Percentiles rank a stretch among this genome's conserved stretches.
phyloP scores from a whole-genome alignment of 2,888 invertebrate species.

The Criorhina ranunculi region DNA sequence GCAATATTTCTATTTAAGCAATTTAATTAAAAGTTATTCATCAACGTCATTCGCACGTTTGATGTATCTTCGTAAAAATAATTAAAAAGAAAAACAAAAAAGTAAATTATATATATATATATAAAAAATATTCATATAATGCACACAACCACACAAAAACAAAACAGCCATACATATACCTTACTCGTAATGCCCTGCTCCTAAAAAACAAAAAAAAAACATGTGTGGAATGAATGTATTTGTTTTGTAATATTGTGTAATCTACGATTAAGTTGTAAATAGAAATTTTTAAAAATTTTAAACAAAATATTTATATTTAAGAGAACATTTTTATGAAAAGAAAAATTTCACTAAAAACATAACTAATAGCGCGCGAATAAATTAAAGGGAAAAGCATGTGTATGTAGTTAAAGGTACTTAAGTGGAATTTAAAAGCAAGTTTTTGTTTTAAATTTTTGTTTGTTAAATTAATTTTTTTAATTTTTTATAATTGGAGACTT shows the following conservation, averaged over 20 bases:
- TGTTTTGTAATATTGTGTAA: conserved; percentile 26
- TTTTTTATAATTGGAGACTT: no score
- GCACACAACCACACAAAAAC: not conserved
- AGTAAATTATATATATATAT: conserved; percentile 9
- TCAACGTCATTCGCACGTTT: conserved; percentile 28
- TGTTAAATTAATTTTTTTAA: no score
- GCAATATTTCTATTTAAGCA: conserved; percentile 76
- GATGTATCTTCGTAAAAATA: conserved; percentile 54
- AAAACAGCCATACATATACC: not conserved
- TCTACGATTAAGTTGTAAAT: conserved; percentile 54
- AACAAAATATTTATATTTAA: conserved; percentile 20
- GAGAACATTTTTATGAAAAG: conserved; percentile 5
- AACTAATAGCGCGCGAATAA: conserved; percentile 4
- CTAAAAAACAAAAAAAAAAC: not conserved
- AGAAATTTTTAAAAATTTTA: conserved; percentile 34
- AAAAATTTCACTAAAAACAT: conserved; percentile 12
- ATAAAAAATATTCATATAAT: conserved; percentile 20
- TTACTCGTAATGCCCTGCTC: conserved; percentile 12
- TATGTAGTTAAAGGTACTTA: conserved; percentile 16
- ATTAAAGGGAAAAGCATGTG: not conserved
- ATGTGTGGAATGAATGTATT: conserved; percentile 4
- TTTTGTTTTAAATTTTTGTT: not conserved
- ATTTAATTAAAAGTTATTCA: conserved; percentile 48
- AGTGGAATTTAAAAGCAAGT: not conserved
- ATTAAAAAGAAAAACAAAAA: conserved; percentile 17